Conservation (phyloP, 2,888 invertebrate species). For the Thelaira solivaga region DNA sequence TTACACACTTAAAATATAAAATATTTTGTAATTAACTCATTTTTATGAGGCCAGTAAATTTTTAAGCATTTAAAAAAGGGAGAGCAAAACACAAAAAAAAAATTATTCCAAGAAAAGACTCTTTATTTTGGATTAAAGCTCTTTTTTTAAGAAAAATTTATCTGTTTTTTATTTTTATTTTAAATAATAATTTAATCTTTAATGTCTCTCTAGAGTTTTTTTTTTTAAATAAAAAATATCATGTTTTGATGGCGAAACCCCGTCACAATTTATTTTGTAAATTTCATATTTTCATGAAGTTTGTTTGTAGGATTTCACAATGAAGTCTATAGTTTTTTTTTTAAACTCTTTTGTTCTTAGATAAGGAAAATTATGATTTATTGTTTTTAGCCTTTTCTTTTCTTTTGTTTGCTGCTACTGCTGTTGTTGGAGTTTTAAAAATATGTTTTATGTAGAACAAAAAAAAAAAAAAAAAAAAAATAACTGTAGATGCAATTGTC, state of each 20-base stretch:
- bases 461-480: no score
- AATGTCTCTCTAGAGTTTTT: slow-evolving; percentile 7
- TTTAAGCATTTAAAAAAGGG: not conserved
- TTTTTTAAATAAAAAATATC: slow-evolving; percentile 50
- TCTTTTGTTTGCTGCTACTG: slow-evolving; percentile 40
- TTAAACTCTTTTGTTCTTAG: slow-evolving; percentile 50
- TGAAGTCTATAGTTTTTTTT: slow-evolving; percentile 3
- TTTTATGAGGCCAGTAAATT: slow-evolving; percentile 53
- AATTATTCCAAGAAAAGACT: slow-evolving; percentile 6
- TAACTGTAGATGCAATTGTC: slow-evolving; percentile 37
- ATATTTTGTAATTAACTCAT: slow-evolving; percentile 52
- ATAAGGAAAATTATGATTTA: slow-evolving; percentile 62
- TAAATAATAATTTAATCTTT: slow-evolving; percentile 7
- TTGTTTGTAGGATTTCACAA: slow-evolving; percentile 7
- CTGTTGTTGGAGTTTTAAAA: no score
- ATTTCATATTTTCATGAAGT: slow-evolving; percentile 21
- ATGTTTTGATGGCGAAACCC: slow-evolving; percentile 18
- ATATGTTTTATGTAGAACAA: not conserved
- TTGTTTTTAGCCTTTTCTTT: slow-evolving; percentile 51
- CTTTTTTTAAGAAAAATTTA: slow-evolving; percentile 21
- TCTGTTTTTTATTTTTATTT: slow-evolving; percentile 5
- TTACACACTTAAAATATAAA: slow-evolving; percentile 7
- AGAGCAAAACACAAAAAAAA: not conserved
- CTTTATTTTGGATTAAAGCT: slow-evolving; percentile 2
- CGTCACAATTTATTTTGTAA: slow-evolving; percentile 16